Evolutionary conservation across 2,888 invertebrate species (phyloP).

Genomic region (Vannuccia rotundouncinata): DNA sequence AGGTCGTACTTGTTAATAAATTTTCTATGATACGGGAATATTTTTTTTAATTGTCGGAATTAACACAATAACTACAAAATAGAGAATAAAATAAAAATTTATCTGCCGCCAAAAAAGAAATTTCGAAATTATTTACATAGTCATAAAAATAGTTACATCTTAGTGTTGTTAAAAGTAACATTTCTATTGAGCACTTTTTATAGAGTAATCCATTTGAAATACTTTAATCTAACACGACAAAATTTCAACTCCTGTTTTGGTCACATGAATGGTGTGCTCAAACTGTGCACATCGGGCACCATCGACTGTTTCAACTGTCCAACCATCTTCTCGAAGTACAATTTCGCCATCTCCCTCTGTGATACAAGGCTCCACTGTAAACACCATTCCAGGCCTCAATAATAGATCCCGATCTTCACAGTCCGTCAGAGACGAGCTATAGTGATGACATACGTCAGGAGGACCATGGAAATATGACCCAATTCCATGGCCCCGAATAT

Average conservation of each 20-base stretch:
- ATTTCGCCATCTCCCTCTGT: conserved; percentile 63
- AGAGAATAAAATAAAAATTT: too few relatives aligned
- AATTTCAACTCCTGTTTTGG: conserved; percentile 70
- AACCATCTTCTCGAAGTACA: conserved; percentile 64
- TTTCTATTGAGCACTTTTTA: too few relatives aligned
- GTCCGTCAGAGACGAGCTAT: not conserved
- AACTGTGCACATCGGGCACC: conserved; percentile 76
- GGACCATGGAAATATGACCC: conserved; percentile 84
- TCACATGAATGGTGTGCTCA: conserved; percentile 83
- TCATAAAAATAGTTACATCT: too few relatives aligned
- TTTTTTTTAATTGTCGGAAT: too few relatives aligned
- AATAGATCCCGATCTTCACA: conserved; percentile 42
- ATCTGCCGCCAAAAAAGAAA: too few relatives aligned
- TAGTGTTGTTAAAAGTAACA: too few relatives aligned
- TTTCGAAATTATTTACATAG: too few relatives aligned
- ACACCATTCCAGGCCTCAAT: conserved; percentile 83
- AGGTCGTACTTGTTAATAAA: too few relatives aligned
- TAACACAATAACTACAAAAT: too few relatives aligned
- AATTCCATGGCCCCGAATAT: conserved; percentile 84
- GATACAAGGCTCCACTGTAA: conserved; percentile 84
- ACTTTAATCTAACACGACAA: too few relatives aligned
- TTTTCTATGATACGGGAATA: too few relatives aligned
- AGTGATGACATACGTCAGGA: conserved; percentile 73
- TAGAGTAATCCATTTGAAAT: too few relatives aligned
- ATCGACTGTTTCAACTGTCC: conserved; percentile 82